Base-by-base conservation (phyloP, 2,888 invertebrate species). In the Anarsia innoxiella region DNA sequence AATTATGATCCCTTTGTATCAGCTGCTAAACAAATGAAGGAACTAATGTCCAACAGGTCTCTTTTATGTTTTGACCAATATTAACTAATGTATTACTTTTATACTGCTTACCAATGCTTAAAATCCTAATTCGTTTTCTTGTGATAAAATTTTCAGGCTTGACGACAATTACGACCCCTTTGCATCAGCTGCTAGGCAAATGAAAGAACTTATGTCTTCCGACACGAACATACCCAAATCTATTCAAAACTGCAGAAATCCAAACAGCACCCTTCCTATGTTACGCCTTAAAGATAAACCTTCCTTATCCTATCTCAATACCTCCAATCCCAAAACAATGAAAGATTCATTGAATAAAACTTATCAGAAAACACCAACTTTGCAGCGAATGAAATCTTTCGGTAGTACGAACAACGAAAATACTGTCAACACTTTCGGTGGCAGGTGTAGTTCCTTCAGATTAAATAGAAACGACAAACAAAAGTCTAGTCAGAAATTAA, bases 1-100 rank as follows among this genome's bases (percentile, higher is more conserved):
- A 85, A 74, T 55, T 93, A 93, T 74, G 91, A 94, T 72, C 94
- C 94, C 34, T 93, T 92, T 73, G 76, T 89, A 49, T 89, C 90
- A 49, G 94, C 94, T 31, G 92, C 93, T 76, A 90, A 90, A 47
- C 94, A 94, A 78, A 89, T 94, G 82, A 90, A 91, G 75, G 93
- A 94, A 62, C 87, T 94, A 19, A 89, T 93, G 76, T 90, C 90
- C n/a, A n/a, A n/a, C n/a, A n/a, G n/a, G n/a, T n/a, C n/a, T n/a
- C n/a, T n/a, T n/a, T n/a, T n/a, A n/a, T n/a, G n/a, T n/a, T n/a
- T n/a, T n/a, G n/a, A n/a, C n/a, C n/a, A n/a, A n/a, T n/a, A n/a
- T n/a, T n/a, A n/a, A n/a, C n/a, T n/a, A n/a, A n/a, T n/a, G n/a
- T n/a, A n/a, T n/a, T n/a, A n/a, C n/a, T n/a, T n/a, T n/a, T n/a